Conservation (phyloP, 2,113 vertebrate genomes). For the Pachycephala philippinensis region DNA sequence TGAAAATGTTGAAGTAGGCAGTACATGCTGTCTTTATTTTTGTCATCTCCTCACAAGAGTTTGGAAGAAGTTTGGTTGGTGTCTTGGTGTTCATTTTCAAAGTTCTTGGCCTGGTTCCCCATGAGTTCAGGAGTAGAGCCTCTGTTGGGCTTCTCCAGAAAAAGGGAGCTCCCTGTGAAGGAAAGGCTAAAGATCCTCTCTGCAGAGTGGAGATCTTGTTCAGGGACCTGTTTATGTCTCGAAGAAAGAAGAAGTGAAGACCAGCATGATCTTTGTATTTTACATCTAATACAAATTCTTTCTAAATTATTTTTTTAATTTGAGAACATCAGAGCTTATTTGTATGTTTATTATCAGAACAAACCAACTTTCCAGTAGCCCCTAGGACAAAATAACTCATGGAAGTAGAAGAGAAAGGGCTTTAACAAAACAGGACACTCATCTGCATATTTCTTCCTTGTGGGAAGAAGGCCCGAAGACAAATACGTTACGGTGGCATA, state of each 20-base stretch:
- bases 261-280: neutral
- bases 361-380: neutral
- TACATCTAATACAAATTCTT: neutral
- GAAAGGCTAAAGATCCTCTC: neutral
- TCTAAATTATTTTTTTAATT: neutral
- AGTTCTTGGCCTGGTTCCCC: neutral
- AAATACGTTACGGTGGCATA: neutral
- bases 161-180: neutral
- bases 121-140: neutral
- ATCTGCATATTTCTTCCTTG: conserved; percentile 20
- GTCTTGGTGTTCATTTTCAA: neutral
- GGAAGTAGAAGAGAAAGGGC: neutral
- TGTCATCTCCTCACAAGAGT: neutral
- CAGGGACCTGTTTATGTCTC: neutral
- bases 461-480: neutral
- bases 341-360: neutral
- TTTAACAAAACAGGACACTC: neutral
- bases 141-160: neutral
- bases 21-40: neutral
- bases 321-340: neutral
- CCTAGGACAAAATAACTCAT: neutral
- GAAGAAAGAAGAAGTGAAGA: neutral
- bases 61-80: neutral
- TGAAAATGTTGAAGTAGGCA: neutral
- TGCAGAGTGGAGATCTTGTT: neutral